These are phyloP conservation scores for Tupiocoris notatus DNA, from an alignment of 2,888 invertebrate species.

Conservation along the genomic window DNA sequence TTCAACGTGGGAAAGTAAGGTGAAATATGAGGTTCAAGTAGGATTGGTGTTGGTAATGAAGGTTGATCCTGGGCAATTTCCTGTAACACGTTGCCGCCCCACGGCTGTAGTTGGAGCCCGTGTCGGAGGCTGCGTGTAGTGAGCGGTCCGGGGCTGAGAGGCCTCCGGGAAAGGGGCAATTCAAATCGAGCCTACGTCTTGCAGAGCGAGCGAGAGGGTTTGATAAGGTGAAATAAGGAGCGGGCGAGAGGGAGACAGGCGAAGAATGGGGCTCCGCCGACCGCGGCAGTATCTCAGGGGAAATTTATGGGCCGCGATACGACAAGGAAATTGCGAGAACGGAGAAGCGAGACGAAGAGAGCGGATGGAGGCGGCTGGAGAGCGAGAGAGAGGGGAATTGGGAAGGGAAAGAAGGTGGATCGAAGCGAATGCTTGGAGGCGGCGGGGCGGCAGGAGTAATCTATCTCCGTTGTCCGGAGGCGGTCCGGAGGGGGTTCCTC, in stretches of 20 bases:
- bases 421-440: slow-evolving; percentile 19
- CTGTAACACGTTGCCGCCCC: slow-evolving; percentile 39
- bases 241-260: slow-evolving; percentile 21
- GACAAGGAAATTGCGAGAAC: slow-evolving; percentile 93
- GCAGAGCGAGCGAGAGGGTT: slow-evolving; percentile 5
- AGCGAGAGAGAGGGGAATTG: too few relatives aligned
- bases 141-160: background rate
- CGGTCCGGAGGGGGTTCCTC: slow-evolving; percentile 3
- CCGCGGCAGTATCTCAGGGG: slow-evolving; percentile 74
- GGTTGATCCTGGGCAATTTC: slow-evolving; percentile 48
- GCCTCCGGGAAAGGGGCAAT: slow-evolving; percentile 46
- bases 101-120: background rate
- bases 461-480: slow-evolving; percentile 42
- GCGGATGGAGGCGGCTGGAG: slow-evolving; percentile 28
- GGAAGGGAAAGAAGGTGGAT: slow-evolving; percentile 31
- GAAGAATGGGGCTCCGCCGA: slow-evolving; percentile 53
- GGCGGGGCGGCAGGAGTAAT: slow-evolving; percentile 34
- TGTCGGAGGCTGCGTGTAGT: background rate
- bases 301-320: slow-evolving; percentile 86
- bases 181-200: slow-evolving; percentile 48
- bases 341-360: slow-evolving; percentile 52
- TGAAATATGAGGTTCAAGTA: slow-evolving; percentile 38
- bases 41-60: slow-evolving; percentile 46
- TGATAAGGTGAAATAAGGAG: slow-evolving; percentile 1
- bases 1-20: slow-evolving; percentile 39